Evolutionary conservation across 2,113 vertebrate genomes (phyloP).

Genomic region (Lethenteron camtschaticum): DNA sequence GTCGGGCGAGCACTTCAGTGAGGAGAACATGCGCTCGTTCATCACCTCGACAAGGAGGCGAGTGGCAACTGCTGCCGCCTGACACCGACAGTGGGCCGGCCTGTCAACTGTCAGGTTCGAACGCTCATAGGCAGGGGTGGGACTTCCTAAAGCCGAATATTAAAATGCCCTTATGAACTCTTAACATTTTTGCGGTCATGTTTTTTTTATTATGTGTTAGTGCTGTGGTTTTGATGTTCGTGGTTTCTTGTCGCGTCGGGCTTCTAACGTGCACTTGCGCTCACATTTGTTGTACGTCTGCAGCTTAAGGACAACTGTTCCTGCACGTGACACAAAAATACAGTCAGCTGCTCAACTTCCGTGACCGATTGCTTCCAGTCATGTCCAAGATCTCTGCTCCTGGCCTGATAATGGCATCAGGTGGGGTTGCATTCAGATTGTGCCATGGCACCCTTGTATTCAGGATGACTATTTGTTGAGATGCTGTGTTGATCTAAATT

Average conservation of each 20-base stretch:
- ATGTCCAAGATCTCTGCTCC: slow-evolving; percentile 86
- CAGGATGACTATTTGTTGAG: too few relatives aligned
- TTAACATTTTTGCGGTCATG: too few relatives aligned
- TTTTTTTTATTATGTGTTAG: too few relatives aligned
- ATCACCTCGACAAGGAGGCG: slow-evolving; percentile 96
- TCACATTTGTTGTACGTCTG: neutral
- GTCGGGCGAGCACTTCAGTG: slow-evolving; percentile 58
- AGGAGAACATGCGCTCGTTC: slow-evolving; percentile 75
- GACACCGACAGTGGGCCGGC: slow-evolving; percentile 48
- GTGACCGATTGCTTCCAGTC: slow-evolving; percentile 71
- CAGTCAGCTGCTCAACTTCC: slow-evolving; percentile 76
- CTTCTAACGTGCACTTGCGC: too few relatives aligned
- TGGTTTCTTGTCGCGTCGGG: too few relatives aligned
- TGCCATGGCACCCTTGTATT: too few relatives aligned
- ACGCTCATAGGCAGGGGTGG: too few relatives aligned
- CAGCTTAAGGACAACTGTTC: slow-evolving; percentile 70
- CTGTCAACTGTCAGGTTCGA: slow-evolving; percentile 52
- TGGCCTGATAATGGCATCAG: slow-evolving; percentile 72
- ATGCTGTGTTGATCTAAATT: too few relatives aligned
- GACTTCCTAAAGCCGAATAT: too few relatives aligned
- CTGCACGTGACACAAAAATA: slow-evolving; percentile 83
- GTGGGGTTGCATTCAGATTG: slow-evolving; percentile 18
- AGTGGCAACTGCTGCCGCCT: slow-evolving; percentile 80
- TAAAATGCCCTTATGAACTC: too few relatives aligned
- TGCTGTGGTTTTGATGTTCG: too few relatives aligned